A percentile compares a stretch with the other conserved stretches of the same genome.
phyloP scores from a whole-genome alignment of 2,888 invertebrate genomes.

The Acleris emargana region DNA sequence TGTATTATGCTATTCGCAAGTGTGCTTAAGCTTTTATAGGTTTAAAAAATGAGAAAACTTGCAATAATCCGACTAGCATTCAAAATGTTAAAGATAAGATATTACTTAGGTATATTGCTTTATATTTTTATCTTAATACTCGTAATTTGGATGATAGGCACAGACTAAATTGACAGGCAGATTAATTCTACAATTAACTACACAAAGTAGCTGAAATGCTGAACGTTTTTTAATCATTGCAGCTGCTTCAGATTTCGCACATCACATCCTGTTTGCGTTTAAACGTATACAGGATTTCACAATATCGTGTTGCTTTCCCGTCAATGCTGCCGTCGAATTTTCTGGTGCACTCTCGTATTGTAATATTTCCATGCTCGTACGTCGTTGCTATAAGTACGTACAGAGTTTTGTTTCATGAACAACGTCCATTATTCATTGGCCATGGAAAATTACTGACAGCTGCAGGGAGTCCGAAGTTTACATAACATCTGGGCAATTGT shows the following conservation, averaged over 20 bases:
- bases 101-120: too few species aligned
- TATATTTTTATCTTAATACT: too few species aligned
- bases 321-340: conserved; percentile 45
- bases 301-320: conserved; percentile 36
- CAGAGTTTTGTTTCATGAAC: conserved; percentile 71
- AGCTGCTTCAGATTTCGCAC: conserved; percentile 2
- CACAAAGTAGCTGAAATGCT: not conserved
- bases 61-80: too few species aligned
- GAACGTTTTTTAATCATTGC: not conserved
- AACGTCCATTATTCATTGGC: conserved; percentile 57
- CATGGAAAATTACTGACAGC: conserved; percentile 34
- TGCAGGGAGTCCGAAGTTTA: conserved; percentile 26
- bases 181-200: too few species aligned
- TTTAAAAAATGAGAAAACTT: too few species aligned
- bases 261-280: conserved; percentile 12
- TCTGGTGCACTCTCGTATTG: conserved; percentile 52
- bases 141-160: too few species aligned
- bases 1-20: too few species aligned
- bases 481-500: conserved; percentile 33
- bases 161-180: too few species aligned
- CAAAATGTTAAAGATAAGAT: too few species aligned
- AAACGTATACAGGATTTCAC: conserved; percentile 4
- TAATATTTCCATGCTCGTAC: conserved; percentile 37
- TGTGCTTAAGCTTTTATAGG: too few species aligned
- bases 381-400: conserved; percentile 41